These are phyloP conservation scores for Camponotus floridanus DNA, from an alignment of 1,140 invertebrate genomes.

Conservation along the genomic window DNA sequence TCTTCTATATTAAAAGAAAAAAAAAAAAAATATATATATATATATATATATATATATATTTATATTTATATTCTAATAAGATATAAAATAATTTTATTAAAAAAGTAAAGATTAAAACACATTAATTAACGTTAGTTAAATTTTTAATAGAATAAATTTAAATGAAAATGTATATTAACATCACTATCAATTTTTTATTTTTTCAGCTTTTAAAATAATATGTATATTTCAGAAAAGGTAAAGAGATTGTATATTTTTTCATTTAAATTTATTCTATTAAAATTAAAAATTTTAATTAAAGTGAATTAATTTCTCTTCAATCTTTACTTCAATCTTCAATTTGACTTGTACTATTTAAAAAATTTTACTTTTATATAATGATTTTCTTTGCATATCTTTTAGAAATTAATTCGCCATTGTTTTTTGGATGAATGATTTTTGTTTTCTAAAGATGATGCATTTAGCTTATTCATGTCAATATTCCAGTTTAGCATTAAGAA, in stretches of 20 bases:
- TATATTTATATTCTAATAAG: background rate
- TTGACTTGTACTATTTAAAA: background rate
- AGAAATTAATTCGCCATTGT: background rate
- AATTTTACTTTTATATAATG: background rate
- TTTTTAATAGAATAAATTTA: background rate
- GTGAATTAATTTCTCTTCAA: background rate
- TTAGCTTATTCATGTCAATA: conserved; percentile 18
- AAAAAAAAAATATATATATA: no score
- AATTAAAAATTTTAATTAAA: background rate
- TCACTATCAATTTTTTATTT: no score
- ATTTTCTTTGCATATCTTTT: background rate
- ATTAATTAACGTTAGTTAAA: background rate
- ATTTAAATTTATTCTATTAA: background rate
- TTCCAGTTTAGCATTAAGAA: background rate
- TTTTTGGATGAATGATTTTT: conserved; percentile 6
- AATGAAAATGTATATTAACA: no score
- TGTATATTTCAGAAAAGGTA: background rate
- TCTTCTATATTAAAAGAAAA: background rate
- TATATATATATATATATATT: background rate
- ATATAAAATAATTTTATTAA: background rate
- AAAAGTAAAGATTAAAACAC: background rate
- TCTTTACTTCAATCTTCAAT: background rate
- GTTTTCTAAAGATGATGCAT: background rate
- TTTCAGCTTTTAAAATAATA: background rate
- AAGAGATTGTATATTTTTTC: background rate